phyloP scores from a whole-genome alignment of 2,113 vertebrate genomes.

The Phodopus roborovskii region DNA sequence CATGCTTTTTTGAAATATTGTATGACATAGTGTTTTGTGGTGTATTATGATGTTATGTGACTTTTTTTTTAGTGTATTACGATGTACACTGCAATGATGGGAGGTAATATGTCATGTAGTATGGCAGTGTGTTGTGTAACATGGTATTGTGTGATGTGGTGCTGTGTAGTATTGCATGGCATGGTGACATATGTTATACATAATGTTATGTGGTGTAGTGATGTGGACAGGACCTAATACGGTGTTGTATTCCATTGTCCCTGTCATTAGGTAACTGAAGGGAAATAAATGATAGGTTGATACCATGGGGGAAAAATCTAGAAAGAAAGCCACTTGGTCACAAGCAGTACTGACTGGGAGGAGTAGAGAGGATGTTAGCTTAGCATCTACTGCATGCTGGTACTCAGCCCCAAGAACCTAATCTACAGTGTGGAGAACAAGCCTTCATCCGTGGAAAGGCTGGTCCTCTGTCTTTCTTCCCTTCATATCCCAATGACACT shows the following conservation, averaged over 20 bases:
- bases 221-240: too few relatives aligned
- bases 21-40: too few relatives aligned
- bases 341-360: too few relatives aligned
- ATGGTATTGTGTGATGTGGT: too few relatives aligned
- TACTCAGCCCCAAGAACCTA: not conserved
- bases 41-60: rapidly evolving
- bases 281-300: not conserved
- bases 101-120: too few relatives aligned
- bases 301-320: too few relatives aligned
- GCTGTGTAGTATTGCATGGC: not conserved
- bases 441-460: too few relatives aligned
- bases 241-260: not conserved
- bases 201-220: not conserved
- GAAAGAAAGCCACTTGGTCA: not conserved
- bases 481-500: not conserved
- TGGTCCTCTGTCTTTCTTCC: not conserved
- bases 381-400: too few relatives aligned
- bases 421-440: not conserved
- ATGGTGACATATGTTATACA: too few relatives aligned
- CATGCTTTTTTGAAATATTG: not conserved
- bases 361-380: rapidly evolving
- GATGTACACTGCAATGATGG: rapidly evolving
- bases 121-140: too few relatives aligned
- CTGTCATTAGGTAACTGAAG: too few relatives aligned
- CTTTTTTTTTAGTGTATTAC: too few relatives aligned